These are phyloP conservation scores for Anthopleura sola DNA, from an alignment of 64 coral and sea anemone species.

Conservation along the genomic window DNA sequence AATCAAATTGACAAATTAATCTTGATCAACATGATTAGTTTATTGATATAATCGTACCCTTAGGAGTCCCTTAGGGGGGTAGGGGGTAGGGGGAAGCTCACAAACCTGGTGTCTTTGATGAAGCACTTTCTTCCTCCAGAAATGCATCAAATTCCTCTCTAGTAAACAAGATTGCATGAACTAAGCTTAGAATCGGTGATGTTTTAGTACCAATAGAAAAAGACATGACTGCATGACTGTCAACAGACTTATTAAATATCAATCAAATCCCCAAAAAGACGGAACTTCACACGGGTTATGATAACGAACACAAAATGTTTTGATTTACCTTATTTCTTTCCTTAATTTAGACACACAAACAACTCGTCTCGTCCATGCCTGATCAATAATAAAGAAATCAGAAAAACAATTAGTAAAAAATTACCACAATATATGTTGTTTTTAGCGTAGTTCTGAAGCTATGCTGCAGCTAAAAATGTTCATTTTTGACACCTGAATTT, in stretches of 20 bases:
- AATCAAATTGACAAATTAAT: too few species aligned
- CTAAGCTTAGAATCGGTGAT: not conserved
- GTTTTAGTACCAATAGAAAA: too few species aligned
- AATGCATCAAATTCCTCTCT: constrained; percentile 50
- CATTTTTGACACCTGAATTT: constrained; percentile 48
- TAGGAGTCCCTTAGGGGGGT: not conserved
- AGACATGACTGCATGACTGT: too few species aligned
- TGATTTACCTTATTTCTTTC: constrained; percentile 39
- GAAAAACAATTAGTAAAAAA: not conserved
- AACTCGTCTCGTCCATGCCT: constrained; percentile 32
- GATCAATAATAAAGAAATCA: not conserved
- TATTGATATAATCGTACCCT: too few species aligned
- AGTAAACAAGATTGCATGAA: not conserved
- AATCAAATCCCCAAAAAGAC: too few species aligned
- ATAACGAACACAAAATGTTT: too few species aligned
- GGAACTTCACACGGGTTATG: too few species aligned
- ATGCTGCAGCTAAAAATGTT: too few species aligned
- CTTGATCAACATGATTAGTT: too few species aligned
- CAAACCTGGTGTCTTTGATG: constrained; percentile 49
- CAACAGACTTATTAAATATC: too few species aligned
- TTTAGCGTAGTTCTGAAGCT: too few species aligned
- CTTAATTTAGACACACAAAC: constrained; percentile 39
- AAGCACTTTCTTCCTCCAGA: constrained; percentile 19
- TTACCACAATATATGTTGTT: too few species aligned
- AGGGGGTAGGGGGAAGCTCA: not conserved